phyloP scores from a whole-genome alignment of 2,113 vertebrate genomes.

The Antennarius striatus region DNA sequence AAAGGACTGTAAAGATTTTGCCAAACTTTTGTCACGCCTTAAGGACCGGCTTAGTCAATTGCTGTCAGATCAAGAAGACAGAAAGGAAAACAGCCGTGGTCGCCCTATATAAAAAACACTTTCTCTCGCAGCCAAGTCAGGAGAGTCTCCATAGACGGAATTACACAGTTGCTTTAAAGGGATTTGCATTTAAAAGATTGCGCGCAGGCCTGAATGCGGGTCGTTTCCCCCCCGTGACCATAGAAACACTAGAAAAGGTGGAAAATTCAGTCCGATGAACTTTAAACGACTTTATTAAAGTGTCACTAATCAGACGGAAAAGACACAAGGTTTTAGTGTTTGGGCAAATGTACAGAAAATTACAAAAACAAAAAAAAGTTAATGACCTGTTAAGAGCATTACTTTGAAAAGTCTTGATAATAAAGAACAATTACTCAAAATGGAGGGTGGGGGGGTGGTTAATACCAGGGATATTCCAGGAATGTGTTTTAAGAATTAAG shows the following conservation, averaged over 20 bases:
- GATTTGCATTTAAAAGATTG: conserved; percentile 98
- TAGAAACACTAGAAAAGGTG: conserved; percentile 96
- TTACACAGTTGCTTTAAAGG: conserved; percentile 87
- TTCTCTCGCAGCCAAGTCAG: conserved; percentile 76
- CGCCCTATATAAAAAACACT: conserved; percentile 76
- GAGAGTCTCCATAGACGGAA: conserved; percentile 85
- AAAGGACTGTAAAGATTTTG: conserved; percentile 85
- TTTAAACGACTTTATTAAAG: conserved; percentile 99
- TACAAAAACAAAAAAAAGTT: conserved; percentile 75
- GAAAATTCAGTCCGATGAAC: conserved; percentile 98
- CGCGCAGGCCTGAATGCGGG: conserved; percentile 85
- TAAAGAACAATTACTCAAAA: conserved; percentile 71
- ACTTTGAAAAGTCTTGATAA: conserved; percentile 80
- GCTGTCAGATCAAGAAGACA: conserved; percentile 85
- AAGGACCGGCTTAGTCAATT: conserved; percentile 85
- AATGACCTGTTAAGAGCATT: conserved; percentile 86
- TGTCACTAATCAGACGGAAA: conserved; percentile 96
- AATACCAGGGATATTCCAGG: conserved; percentile 76
- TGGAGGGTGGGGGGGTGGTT: conserved; percentile 55
- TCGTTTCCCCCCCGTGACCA: conserved; percentile 87
- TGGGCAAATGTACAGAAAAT: conserved; percentile 83
- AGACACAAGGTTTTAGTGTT: conserved; percentile 94
- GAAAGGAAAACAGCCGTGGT: conserved; percentile 81
- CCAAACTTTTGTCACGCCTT: conserved; percentile 88
- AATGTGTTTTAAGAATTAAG: conserved; percentile 28